Evolutionary conservation across 1,140 invertebrate species (phyloP), one percentile per base, ranked within the genome.

Genomic region (Hydropsyche tenuis): DNA sequence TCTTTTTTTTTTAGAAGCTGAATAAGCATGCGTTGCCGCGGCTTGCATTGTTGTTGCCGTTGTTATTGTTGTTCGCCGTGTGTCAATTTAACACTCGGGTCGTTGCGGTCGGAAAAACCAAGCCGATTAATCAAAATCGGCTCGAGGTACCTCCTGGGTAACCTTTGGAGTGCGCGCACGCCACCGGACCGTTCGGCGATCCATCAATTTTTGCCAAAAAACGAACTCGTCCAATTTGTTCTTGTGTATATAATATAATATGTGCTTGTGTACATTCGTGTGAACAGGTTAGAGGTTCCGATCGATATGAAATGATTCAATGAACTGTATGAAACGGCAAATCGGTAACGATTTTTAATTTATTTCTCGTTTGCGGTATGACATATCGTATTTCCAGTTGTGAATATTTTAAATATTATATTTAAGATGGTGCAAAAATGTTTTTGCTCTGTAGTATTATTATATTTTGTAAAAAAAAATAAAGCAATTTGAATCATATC

Each of bases 201-300:
- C 56, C 56, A 60, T 60, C 56, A 60, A 60, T 27, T 23, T 37
- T 60, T 60, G 56, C 22, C 56, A 25, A 60, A 60, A 60, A 60
- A 60, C 16, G 45, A 48, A 48, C 45, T 12, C 45, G 11, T 12
- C 45, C 45, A 48, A 48, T 48, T 48, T 48, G 45, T 48, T 48
- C 16, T 4, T 16, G 45, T n/a, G 11, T 2, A 48, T 48, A 14
- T n/a, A n/a, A n/a, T n/a, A n/a, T n/a, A 48, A 7, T 2, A 14
- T 14, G 45, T n/a, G 45, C 4, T 48, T n/a, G 11, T 12, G 45
- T n/a, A 53, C 16, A 20, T 18, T 18, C 48, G 48, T 18, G 48
- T 18, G 48, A 53, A 20, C 48, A 20, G 48, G 48, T 53, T 53
- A 53, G 20, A 18, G 20, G 9, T 18, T 53, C 18, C 48, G 48